Percentiles rank a stretch among this genome's conserved stretches.
Evolutionary conservation across 2,113 vertebrate species (phyloP).

Genomic region (Lates calcarifer): DNA sequence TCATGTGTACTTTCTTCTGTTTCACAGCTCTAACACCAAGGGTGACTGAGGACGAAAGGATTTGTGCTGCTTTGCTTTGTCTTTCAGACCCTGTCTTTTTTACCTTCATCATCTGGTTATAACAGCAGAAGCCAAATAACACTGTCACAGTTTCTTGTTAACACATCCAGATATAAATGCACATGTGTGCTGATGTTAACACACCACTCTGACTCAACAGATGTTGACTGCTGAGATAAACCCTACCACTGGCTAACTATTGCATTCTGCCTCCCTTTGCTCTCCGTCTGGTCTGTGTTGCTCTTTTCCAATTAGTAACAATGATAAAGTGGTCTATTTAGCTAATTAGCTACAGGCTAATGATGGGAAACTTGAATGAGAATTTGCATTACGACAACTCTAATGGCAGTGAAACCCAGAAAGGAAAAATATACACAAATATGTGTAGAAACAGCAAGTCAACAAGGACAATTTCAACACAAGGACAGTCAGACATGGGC

Average conservation of each 20-base stretch:
- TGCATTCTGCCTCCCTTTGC: background rate
- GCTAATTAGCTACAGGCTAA: background rate
- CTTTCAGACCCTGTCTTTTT: background rate
- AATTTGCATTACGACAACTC: background rate
- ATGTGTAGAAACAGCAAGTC: background rate
- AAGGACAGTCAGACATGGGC: too few species aligned
- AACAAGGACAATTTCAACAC: background rate
- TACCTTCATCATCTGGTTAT: conserved; percentile 30
- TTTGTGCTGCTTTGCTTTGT: background rate
- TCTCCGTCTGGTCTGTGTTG: background rate
- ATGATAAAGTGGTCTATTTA: background rate
- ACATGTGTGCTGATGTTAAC: conserved; percentile 1
- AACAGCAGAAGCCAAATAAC: conserved; percentile 6
- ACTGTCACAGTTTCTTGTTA: background rate
- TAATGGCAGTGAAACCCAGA: background rate
- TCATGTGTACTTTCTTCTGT: background rate
- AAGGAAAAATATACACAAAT: background rate
- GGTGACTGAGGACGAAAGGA: too few species aligned
- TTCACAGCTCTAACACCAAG: background rate
- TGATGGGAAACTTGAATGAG: background rate
- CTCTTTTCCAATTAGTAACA: background rate
- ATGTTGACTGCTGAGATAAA: conserved; percentile 22
- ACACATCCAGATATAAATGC: conserved; percentile 13
- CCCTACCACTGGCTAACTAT: background rate
- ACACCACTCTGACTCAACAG: background rate